Base-by-base conservation (phyloP, 2,888 invertebrate genomes). In the Hymenopus coronatus region DNA sequence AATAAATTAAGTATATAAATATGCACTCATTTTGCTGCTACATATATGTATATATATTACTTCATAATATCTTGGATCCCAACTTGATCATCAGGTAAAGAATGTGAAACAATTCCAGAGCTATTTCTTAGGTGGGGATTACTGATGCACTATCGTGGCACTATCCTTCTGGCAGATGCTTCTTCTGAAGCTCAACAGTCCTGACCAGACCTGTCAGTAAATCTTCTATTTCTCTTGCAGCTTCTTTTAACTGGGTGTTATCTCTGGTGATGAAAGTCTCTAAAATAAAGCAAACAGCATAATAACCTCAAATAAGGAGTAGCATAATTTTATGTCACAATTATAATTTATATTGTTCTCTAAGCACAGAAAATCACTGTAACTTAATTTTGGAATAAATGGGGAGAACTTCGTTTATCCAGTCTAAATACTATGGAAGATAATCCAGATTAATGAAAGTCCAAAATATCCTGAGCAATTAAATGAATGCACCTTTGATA, bases 141-240 rank as follows among this genome's bases (percentile, higher is more conserved):
- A 15, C 54, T 70, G 54, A 70, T 20, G 6, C n/a, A n/a, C n/a
- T 20, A 20, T 70, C 2, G 2, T 3, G 25, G 6, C 6, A 20
- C 40, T 70, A 20, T 70, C 54, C 54, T 20, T 70, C 6, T 70
- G 54, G 54, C 54, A 70, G 0, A 88, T 90, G 92, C 0, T 94
- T 94, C 9, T 94, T 94, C 6, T 95, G 93, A 87, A 94, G 94
- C 91, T 96, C 96, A 33, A 96, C 96, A 40, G 95, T 96, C 85
- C 96, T 94, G 88, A 96, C 96, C 46, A 96, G 93, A 0, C 95
- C 95, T 0, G 96, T 95, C 27, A 96, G 93, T 90, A 96, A 93
- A 12, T 96, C 96, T 92, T 96, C 96, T 94, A 96, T 96, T 92
- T 96, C 96, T 46, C 94, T 95, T 0, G 96, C 96, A 0, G 96